phyloP scores from a whole-genome alignment of 2,888 invertebrate genomes.

The Blastobasis adustella region DNA sequence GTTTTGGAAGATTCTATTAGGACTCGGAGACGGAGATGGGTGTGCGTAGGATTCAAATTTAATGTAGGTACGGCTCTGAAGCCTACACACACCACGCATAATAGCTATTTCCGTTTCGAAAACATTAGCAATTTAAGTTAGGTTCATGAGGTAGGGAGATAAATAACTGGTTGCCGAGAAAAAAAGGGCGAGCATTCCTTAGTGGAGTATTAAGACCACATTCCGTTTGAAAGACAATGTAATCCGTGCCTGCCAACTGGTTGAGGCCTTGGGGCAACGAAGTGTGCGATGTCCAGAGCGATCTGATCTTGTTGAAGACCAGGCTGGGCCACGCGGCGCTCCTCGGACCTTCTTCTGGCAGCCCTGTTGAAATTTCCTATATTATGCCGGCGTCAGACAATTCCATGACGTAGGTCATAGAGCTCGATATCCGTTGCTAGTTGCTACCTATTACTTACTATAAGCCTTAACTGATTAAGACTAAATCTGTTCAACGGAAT shows the following conservation, averaged over 20 bases:
- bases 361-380: slow-evolving; percentile 43
- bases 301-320: slow-evolving; percentile 91
- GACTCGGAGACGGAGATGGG: not conserved
- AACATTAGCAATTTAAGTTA: too few species aligned
- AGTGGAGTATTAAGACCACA: slow-evolving; percentile 36
- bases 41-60: not conserved
- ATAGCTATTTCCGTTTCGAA: too few species aligned
- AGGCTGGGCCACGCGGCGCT: slow-evolving; percentile 81
- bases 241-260: slow-evolving; percentile 81
- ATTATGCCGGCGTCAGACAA: too few species aligned
- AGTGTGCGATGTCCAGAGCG: slow-evolving; percentile 87
- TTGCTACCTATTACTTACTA: too few species aligned
- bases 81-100: too few species aligned
- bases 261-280: slow-evolving; percentile 86
- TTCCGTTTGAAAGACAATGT: slow-evolving; percentile 33
- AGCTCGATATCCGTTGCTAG: too few species aligned
- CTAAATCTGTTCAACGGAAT: too few species aligned
- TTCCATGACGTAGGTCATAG: too few species aligned
- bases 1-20: not conserved
- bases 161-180: too few species aligned
- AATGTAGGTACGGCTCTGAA: too few species aligned
- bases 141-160: too few species aligned
- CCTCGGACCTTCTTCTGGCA: slow-evolving; percentile 65
- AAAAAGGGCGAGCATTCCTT: not conserved
- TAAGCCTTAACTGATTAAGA: too few species aligned